Evolutionary conservation across 1,140 invertebrate genomes (phyloP).

Genomic region (Olivierus martensii): DNA sequence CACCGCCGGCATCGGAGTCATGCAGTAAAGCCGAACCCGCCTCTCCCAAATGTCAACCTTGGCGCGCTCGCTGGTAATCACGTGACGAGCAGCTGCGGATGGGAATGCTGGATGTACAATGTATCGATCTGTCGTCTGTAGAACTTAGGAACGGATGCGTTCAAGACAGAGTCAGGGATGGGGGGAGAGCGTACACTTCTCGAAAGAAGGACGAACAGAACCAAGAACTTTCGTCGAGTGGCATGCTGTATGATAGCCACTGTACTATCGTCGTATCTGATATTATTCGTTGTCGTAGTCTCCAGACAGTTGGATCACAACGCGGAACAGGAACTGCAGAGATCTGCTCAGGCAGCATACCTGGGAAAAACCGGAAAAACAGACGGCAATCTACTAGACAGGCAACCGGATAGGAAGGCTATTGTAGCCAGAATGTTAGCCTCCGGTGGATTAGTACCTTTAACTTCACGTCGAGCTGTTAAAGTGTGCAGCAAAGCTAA

Average conservation of each 20-base stretch:
- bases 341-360: not conserved
- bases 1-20: no score
- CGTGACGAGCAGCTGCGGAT: no score
- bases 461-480: not conserved
- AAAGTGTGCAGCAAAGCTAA: slow-evolving; percentile 14
- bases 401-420: slow-evolving; percentile 5
- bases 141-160: no score
- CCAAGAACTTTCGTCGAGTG: slow-evolving; percentile 2
- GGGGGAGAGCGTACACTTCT: no score
- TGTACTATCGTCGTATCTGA: slow-evolving; percentile 8
- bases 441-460: not conserved
- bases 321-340: slow-evolving; percentile 1
- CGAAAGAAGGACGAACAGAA: not conserved
- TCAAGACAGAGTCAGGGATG: no score
- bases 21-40: no score
- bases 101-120: no score
- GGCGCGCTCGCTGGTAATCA: no score
- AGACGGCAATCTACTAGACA: slow-evolving; percentile 1
- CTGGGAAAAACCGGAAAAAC: not conserved
- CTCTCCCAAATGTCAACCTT: no score
- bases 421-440: slow-evolving; percentile 5
- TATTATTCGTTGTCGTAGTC: slow-evolving; percentile 11
- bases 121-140: no score
- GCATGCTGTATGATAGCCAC: slow-evolving; percentile 1
- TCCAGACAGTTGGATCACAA: slow-evolving; percentile 8